Conservation (phyloP, 2,113 vertebrate species). For the Hipposideros armiger region DNA sequence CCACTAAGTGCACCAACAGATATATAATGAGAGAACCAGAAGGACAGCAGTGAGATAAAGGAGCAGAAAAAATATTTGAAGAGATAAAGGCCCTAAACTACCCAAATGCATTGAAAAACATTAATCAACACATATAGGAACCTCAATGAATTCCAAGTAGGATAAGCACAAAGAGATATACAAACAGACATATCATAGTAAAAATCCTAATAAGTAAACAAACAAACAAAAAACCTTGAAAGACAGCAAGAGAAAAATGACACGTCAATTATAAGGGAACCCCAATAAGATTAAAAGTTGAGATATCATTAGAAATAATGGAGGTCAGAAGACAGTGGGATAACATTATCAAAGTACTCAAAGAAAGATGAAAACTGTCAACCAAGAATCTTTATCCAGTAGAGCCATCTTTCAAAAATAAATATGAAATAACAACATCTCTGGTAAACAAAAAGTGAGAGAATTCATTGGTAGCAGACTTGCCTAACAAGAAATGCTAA, state of each 20-base stretch:
- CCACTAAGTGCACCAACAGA: not conserved
- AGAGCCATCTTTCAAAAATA: not conserved
- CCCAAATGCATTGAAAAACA: not conserved
- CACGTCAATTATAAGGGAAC: not conserved
- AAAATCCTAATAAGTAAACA: not conserved
- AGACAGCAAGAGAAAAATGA: not conserved
- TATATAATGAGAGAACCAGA: not conserved
- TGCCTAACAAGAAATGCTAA: slow-evolving; percentile 15
- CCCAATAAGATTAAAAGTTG: not conserved
- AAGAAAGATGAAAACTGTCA: slow-evolving; percentile 28
- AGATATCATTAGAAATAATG: not conserved
- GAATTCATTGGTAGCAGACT: not conserved
- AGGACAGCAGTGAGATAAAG: not conserved
- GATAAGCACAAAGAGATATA: not conserved
- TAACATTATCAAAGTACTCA: not conserved
- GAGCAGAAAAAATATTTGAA: not conserved
- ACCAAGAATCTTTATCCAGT: slow-evolving; percentile 1
- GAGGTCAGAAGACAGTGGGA: not conserved
- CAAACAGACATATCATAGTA: not conserved
- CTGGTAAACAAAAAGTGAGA: not conserved
- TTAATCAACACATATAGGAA: not conserved
- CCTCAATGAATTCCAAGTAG: slow-evolving; percentile 9
- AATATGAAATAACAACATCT: not conserved
- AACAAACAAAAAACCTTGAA: not conserved
- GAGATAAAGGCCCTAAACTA: not conserved